Evolutionary conservation across 1,140 invertebrate species (phyloP).

Genomic region (Orchestia grillus): DNA sequence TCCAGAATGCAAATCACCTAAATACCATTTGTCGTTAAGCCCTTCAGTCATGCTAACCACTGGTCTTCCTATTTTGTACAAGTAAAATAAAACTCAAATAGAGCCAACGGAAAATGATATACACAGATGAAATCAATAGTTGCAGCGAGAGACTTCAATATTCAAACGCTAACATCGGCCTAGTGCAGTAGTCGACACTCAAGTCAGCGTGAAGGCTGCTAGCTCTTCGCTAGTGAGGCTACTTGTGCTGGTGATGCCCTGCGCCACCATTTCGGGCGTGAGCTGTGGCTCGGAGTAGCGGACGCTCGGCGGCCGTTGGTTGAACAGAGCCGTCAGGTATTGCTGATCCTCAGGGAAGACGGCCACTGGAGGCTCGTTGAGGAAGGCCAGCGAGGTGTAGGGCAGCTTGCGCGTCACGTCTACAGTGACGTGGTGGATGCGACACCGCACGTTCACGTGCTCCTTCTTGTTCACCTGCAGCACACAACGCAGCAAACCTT

Average conservation of each 20-base stretch:
- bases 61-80: no score
- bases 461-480: constrained; percentile 35
- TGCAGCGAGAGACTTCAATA: no score
- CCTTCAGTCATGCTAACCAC: no score
- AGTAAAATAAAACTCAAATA: no score
- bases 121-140: no score
- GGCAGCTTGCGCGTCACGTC: constrained; percentile 23
- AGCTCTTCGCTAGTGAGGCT: not conserved
- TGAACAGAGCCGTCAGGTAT: constrained; percentile 11
- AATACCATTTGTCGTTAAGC: no score
- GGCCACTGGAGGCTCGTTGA: not conserved
- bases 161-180: not conserved
- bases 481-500: not conserved
- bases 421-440: constrained; percentile 33
- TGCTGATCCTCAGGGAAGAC: constrained; percentile 34
- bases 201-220: not conserved
- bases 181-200: not conserved
- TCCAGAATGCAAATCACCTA: no score
- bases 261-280: constrained; percentile 31
- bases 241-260: constrained; percentile 3
- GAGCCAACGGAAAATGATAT: no score
- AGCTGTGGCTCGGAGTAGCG: constrained; percentile 10
- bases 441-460: not conserved
- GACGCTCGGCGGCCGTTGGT: not conserved
- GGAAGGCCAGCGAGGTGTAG: not conserved